Evolutionary conservation across 2,888 invertebrate species (phyloP).

Genomic region (Diplazon laetatorius): DNA sequence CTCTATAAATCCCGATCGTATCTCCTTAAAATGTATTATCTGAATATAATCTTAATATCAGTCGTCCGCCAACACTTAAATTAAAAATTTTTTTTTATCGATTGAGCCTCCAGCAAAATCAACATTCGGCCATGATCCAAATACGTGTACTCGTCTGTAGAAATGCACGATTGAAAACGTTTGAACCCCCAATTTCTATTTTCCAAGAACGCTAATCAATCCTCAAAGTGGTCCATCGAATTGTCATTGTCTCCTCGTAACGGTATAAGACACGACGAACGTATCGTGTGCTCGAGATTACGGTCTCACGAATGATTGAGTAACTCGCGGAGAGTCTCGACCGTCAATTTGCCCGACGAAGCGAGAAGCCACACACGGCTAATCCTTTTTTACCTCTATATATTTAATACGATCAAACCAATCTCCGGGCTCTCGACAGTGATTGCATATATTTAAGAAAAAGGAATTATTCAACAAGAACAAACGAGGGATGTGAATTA

Average conservation of each 20-base stretch:
- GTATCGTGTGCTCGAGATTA: neutral
- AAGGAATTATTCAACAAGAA: too few relatives aligned
- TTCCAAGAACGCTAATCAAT: slow-evolving; percentile 26
- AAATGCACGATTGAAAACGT: too few relatives aligned
- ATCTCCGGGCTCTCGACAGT: too few relatives aligned
- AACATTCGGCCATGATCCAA: too few relatives aligned
- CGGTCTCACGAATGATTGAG: neutral
- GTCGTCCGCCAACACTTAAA: too few relatives aligned
- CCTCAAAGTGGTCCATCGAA: slow-evolving; percentile 4
- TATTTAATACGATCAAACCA: neutral
- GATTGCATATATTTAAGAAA: too few relatives aligned
- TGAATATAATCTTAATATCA: too few relatives aligned
- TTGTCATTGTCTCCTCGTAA: slow-evolving; percentile 17
- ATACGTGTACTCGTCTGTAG: too few relatives aligned
- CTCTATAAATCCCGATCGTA: too few relatives aligned
- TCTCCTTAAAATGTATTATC: too few relatives aligned
- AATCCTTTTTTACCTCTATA: neutral
- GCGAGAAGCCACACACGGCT: neutral
- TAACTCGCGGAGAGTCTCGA: slow-evolving; percentile 1
- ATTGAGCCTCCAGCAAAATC: too few relatives aligned
- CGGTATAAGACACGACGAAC: neutral
- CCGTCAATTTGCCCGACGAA: neutral
- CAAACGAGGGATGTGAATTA: too few relatives aligned
- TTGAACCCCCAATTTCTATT: slow-evolving; percentile 5
- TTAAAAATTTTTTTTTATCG: neutral